Evolutionary conservation across 2,797 vertebrate genomes (phyloP).

Genomic region (Balearica regulorum): DNA sequence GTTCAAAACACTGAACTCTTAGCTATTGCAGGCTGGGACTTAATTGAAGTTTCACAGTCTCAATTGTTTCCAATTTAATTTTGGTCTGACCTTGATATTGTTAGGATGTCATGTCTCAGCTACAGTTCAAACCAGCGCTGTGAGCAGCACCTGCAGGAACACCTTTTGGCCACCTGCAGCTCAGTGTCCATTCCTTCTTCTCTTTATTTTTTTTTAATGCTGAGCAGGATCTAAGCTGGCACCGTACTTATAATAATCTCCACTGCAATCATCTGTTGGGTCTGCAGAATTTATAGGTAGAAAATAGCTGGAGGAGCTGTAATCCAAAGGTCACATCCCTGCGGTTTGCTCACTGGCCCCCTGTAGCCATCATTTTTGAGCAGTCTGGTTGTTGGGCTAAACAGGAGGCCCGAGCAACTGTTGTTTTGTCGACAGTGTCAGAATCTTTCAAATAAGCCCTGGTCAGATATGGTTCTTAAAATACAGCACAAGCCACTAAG

Average conservation of each 20-base stretch:
- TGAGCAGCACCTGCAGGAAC: not conserved
- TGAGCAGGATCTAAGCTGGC: not conserved
- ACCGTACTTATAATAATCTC: not conserved
- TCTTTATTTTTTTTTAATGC: not conserved
- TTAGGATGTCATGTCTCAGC: no score
- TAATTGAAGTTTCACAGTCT: not conserved
- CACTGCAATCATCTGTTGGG: not conserved
- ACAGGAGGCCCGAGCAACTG: not conserved
- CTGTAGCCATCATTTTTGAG: not conserved
- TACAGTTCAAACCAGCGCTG: not conserved
- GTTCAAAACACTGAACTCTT: not conserved
- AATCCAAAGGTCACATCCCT: not conserved
- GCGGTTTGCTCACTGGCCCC: not conserved
- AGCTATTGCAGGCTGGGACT: not conserved
- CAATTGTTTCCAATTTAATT: not conserved
- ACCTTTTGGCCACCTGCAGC: not conserved
- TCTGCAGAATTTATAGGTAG: not conserved
- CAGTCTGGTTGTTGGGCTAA: not conserved
- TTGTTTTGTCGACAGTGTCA: not conserved
- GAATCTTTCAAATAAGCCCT: not conserved
- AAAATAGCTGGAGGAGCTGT: not conserved
- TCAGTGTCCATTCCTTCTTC: not conserved
- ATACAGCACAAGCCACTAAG: not conserved
- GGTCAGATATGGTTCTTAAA: not conserved
- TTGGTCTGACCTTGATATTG: not conserved